Conservation (phyloP, 2,797 vertebrate species). For the Synanceia verrucosa region DNA sequence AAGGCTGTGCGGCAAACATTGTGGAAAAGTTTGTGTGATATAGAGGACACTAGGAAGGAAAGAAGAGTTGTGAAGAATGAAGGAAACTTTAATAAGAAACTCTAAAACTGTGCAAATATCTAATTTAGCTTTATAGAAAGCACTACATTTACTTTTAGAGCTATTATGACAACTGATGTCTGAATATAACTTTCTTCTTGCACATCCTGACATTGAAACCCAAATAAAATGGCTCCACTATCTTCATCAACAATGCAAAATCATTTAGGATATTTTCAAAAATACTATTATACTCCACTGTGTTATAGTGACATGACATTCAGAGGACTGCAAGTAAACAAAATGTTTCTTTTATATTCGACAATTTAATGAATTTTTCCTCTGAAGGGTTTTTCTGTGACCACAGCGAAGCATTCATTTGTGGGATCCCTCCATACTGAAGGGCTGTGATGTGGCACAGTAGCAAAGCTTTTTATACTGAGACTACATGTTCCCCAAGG, state of each 20-base stretch:
- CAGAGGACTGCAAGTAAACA: constrained; percentile 31
- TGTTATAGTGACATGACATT: constrained; percentile 12
- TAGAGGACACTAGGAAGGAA: constrained; percentile 39
- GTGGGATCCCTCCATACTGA: constrained; percentile 70
- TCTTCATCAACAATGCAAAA: not conserved
- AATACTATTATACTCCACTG: not conserved
- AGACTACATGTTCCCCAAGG: constrained; percentile 79
- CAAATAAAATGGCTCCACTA: not conserved
- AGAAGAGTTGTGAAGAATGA: constrained; percentile 33
- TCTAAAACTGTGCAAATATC: not conserved
- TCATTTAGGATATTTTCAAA: constrained; percentile 5
- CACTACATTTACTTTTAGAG: not conserved
- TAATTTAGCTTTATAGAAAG: not conserved
- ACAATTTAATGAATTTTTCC: constrained; percentile 58
- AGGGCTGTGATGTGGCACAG: constrained; percentile 72
- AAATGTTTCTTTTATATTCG: constrained; percentile 38
- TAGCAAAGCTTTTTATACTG: constrained; percentile 77
- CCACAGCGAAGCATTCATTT: constrained; percentile 65
- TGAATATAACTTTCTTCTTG: constrained; percentile 1
- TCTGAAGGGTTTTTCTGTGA: constrained; percentile 45
- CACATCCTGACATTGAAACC: not conserved
- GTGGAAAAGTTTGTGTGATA: constrained; percentile 67
- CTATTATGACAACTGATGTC: not conserved
- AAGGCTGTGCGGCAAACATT: constrained; percentile 72
- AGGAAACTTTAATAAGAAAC: constrained; percentile 44